Conservation (phyloP, 2,113 vertebrate genomes). For the Podarcis cretensis region DNA sequence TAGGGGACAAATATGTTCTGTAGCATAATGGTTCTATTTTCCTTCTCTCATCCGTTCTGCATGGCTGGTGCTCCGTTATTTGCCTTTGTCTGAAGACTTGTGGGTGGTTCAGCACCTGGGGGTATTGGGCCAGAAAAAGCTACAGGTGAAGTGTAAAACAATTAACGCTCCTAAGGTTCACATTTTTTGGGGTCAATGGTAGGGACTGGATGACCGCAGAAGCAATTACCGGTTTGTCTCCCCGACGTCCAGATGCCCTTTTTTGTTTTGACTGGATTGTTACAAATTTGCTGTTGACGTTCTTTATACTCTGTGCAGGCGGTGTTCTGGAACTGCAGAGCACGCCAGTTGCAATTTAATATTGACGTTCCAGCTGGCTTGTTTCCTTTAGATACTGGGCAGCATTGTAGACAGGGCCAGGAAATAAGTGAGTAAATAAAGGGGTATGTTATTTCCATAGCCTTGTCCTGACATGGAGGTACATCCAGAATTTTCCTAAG, state of each 20-base stretch:
- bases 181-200: background rate
- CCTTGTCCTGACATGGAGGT: background rate
- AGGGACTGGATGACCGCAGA: conserved; percentile 10
- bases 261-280: conserved; percentile 3
- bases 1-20: background rate
- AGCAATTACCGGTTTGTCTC: conserved; percentile 29
- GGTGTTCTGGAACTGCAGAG: rapidly evolving
- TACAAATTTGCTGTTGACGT: conserved; percentile 18
- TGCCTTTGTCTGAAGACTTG: conserved; percentile 11
- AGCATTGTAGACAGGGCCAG: rapidly evolving
- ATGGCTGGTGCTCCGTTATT: background rate
- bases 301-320: background rate
- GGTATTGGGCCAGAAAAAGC: background rate
- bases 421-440: conserved; percentile 35
- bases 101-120: background rate
- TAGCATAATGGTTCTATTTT: background rate
- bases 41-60: background rate
- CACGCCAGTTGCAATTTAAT: background rate
- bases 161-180: conserved; percentile 15
- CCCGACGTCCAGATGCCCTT: conserved; percentile 14
- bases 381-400: background rate
- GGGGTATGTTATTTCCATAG: background rate
- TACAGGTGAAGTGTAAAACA: background rate
- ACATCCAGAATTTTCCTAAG: background rate
- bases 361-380: background rate